Base-by-base conservation (phyloP, 2,888 invertebrate species). In the Acronicta alni region DNA sequence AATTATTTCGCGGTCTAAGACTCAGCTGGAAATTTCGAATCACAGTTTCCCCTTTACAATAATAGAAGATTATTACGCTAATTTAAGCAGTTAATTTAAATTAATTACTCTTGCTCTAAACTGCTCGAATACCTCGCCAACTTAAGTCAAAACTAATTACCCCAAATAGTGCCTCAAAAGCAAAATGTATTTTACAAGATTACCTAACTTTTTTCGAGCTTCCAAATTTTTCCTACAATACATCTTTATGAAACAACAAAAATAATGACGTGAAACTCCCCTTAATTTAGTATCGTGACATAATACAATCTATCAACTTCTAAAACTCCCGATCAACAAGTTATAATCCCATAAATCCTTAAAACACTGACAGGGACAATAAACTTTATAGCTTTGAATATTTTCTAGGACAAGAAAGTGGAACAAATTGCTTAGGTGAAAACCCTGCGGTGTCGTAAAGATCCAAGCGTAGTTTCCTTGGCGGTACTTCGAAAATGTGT, bases 361-460 rank as follows among this genome's bases (percentile, higher is more conserved):
- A 70, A 75, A 81, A 77, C 61, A 61, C 66, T 68, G 81, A 75
- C 76, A 75, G 73, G 73, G 53, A 71, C 80, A 79, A 80, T 82
- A 80, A 83, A 82, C 71, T 81, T 82, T 81, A 81, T 72, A 68
- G 78, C 77, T 72, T 64, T 57, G 73, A 79, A 78, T 75, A 81
- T 85, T 85, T 83, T 81, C 81, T 77, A 76, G 79, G 76, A 83
- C 79, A 76, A 79, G 77, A 76, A 80, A 80, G 74, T 77, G 70
- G 80, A 82, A 83, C 80, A 84, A 85, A 85, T 85, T 82, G 84
- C 81, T 76, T 79, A 86, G 86, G 87, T 87, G 83, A 84, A 87
- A 81, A 84, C 89, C 88, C 89, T 55, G 77, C 69, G 86, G 89
- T 81, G 80, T 82, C 85, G 84, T 89, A 89, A 87, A 88, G 83